These are phyloP conservation scores for Lophotis ruficrista DNA, from an alignment of 2,113 vertebrate genomes.

Conservation along the genomic window DNA sequence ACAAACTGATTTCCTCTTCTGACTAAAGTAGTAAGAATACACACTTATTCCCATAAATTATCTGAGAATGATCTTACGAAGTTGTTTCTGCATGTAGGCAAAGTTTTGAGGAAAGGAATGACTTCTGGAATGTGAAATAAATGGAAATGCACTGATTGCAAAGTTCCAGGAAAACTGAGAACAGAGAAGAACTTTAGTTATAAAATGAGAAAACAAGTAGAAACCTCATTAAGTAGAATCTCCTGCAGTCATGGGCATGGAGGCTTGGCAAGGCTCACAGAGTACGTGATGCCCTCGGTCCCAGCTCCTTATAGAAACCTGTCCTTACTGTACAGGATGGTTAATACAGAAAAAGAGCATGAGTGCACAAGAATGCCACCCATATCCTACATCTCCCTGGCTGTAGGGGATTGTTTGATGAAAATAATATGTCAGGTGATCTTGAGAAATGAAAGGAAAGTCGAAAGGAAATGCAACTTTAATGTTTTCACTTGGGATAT, in stretches of 20 bases:
- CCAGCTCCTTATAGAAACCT: not conserved
- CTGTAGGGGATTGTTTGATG: not conserved
- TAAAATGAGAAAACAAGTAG: not conserved
- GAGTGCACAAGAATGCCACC: not conserved
- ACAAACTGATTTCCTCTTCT: not conserved
- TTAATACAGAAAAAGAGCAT: not conserved
- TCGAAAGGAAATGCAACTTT: not conserved
- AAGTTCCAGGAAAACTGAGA: not conserved
- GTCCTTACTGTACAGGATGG: not conserved
- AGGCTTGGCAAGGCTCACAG: not conserved
- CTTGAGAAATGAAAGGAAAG: not conserved
- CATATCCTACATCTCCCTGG: not conserved
- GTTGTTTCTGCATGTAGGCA: not conserved
- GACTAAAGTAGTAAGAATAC: not conserved
- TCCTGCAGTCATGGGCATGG: not conserved
- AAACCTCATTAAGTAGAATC: not conserved
- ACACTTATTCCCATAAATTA: not conserved
- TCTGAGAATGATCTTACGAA: not conserved
- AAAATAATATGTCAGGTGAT: not conserved
- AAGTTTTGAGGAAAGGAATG: not conserved
- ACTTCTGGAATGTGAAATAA: not conserved
- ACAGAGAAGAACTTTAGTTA: not conserved
- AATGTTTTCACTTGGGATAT: not conserved
- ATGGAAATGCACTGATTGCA: not conserved
- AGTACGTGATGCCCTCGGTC: not conserved